Base-by-base conservation (phyloP, 2,113 vertebrate species). In the Hydrochoerus hydrochaeris region DNA sequence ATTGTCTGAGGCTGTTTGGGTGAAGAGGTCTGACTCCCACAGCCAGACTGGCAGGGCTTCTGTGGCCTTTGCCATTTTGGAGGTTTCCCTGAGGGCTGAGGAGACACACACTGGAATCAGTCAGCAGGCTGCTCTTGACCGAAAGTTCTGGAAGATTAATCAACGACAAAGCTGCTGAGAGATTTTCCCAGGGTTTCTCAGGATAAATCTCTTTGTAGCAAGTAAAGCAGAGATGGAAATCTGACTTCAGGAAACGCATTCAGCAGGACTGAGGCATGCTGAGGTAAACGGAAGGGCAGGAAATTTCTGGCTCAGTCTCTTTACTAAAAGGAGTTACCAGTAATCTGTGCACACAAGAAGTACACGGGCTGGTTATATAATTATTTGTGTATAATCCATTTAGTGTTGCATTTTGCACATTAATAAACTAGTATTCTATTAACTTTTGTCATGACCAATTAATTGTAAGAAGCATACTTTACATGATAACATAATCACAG, bases 71-170 rank as follows among this genome's bases (percentile, higher is more conserved):
- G 11, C 12, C 24, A 17, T 38, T 17, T 17, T 6, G 16, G 8
- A 19, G 10, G 11, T n/a, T 1, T 0, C 32, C 22, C 7, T 78
- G 20, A 9, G 54, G 22, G 3, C 69, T 22, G 10, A 62, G 26
- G 7, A 10, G 5, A 19, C 0, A 49, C 60, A 26, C 19, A 6
- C 52, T 28, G 44, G 6, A 71, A 41, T 9, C 32, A 30, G 30
- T 52, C 69, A 28, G 3, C 6, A 52, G 44, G 28, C 13, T 83
- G 24, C 20, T 77, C 17, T 71, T 78, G 82, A 82, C 35, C 54
- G 32, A 71, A 17, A 81, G 16, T 44, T 80, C 12, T 28, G 26
- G 30, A 85, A 82, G 83, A 90, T 14, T 28, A 83, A 24, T 96
- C 9, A 73, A 16, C 26, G 6, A 32, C 38, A 44, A 73, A 14